These are phyloP conservation scores for Andricus grossulariae DNA, from an alignment of 1,140 invertebrate genomes.

Conservation along the genomic window DNA sequence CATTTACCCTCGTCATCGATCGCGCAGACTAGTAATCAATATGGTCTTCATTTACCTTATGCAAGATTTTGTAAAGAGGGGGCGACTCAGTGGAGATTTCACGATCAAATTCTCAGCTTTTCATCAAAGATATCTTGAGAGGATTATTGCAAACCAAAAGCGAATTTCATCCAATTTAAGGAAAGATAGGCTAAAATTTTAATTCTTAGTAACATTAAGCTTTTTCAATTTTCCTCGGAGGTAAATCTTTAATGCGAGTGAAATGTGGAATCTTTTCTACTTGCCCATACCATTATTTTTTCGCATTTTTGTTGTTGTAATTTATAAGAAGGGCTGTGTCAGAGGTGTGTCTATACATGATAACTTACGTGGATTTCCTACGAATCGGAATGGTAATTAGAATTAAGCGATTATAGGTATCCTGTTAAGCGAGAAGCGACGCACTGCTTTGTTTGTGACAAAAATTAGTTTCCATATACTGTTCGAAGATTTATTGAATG, in stretches of 20 bases:
- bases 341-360: constrained; percentile 23
- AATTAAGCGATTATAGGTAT: constrained; percentile 10
- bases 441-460: not conserved
- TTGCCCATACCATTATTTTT: too few species aligned
- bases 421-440: too few species aligned
- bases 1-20: constrained; percentile 53
- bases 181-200: too few species aligned
- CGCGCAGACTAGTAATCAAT: constrained; percentile 19
- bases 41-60: not conserved
- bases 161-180: not conserved
- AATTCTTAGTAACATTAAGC: not conserved
- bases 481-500: constrained; percentile 38
- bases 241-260: too few species aligned
- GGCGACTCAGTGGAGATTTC: not conserved
- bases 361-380: constrained; percentile 5
- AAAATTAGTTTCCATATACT: not conserved
- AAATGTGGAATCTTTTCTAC: too few species aligned
- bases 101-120: not conserved
- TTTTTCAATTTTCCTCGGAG: not conserved
- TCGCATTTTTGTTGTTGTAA: not conserved
- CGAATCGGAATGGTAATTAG: constrained; percentile 11
- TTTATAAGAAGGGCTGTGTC: constrained; percentile 29
- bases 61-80: not conserved
- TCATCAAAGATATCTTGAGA: not conserved
- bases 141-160: not conserved